Percentiles rank a stretch among this genome's conserved stretches.
Conservation (phyloP, 2,113 vertebrate species). For the Tragulus kanchil region DNA sequence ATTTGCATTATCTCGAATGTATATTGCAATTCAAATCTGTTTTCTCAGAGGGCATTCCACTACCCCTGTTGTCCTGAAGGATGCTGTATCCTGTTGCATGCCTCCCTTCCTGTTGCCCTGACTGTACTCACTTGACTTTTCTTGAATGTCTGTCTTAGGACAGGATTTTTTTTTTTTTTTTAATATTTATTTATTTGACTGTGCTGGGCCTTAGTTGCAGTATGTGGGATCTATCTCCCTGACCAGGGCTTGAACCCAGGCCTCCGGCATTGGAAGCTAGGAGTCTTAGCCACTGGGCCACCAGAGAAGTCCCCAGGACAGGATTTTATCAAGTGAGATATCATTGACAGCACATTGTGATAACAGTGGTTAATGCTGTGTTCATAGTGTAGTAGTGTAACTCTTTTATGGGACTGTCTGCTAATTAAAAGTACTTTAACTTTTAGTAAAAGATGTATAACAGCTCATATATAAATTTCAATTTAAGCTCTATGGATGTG, state of each 20-base stretch:
- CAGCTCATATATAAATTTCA: conserved; percentile 38
- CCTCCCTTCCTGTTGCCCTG: background rate
- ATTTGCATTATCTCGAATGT: conserved; percentile 8
- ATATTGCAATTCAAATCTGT: background rate
- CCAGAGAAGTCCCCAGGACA: background rate
- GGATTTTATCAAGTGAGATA: conserved; percentile 34
- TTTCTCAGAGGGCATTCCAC: background rate
- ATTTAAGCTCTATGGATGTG: conserved; percentile 38
- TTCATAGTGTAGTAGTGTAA: background rate
- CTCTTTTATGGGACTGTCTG: conserved; percentile 35
- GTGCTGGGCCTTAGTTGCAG: too few species aligned
- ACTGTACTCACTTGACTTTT: background rate
- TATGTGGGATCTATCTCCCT: too few species aligned
- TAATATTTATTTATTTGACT: too few species aligned
- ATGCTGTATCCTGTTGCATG: background rate
- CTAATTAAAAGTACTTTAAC: conserved; percentile 45
- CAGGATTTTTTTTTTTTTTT: background rate
- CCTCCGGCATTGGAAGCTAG: too few species aligned
- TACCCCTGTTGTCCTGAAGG: background rate
- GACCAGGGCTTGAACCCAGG: too few species aligned
- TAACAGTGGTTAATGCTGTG: conserved; percentile 14
- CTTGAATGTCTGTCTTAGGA: background rate
- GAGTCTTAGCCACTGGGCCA: too few species aligned
- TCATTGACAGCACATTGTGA: conserved; percentile 34
- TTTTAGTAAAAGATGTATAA: conserved; percentile 20